These are phyloP conservation scores for Triplophysa rosa DNA, from an alignment of 2,113 vertebrate species.

Conservation along the genomic window DNA sequence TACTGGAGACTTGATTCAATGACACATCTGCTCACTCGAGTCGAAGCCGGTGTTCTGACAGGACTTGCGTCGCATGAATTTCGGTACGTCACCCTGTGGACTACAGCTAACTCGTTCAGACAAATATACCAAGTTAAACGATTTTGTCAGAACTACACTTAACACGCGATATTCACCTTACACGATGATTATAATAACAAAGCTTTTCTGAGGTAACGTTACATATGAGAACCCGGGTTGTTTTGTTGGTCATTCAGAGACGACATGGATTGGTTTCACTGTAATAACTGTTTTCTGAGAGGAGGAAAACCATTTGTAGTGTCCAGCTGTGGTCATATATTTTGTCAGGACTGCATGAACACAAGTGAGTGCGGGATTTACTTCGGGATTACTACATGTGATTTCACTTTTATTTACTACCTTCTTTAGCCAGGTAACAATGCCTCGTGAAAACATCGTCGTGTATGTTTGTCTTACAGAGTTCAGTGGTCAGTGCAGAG, in stretches of 20 bases:
- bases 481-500: constrained; percentile 76
- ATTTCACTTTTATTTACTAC: neutral
- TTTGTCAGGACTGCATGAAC: constrained; percentile 78
- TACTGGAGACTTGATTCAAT: no score
- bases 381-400: no score
- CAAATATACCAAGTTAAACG: neutral
- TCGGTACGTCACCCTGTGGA: neutral
- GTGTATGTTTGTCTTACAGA: constrained; percentile 22
- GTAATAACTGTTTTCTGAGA: constrained; percentile 80
- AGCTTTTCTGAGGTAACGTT: no score
- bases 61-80: no score
- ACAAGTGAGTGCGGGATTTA: constrained; percentile 66
- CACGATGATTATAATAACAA: no score
- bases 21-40: neutral
- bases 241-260: neutral
- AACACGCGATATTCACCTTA: no score
- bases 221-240: no score
- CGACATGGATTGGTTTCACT: constrained; percentile 88
- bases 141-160: neutral
- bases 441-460: neutral
- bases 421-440: neutral
- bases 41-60: neutral
- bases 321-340: constrained; percentile 85
- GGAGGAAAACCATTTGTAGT: constrained; percentile 72
- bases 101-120: neutral